Evolutionary conservation across 2,888 invertebrate genomes (phyloP).

Genomic region (Microplitis manilae): DNA sequence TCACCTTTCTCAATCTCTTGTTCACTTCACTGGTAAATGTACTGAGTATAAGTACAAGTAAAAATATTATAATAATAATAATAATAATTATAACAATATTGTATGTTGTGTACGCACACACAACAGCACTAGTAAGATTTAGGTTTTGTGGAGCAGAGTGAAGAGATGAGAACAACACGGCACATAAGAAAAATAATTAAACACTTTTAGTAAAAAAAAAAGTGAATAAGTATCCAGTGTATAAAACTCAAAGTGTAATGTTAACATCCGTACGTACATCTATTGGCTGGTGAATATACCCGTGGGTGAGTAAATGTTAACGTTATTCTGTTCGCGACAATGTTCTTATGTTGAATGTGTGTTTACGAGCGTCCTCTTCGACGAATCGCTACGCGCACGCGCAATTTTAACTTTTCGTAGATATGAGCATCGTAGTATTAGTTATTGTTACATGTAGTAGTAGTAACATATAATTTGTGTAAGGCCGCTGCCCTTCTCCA

Average conservation of each 20-base stretch:
- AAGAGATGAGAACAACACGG: background rate
- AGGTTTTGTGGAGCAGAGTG: background rate
- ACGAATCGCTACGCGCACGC: slow-evolving; percentile 44
- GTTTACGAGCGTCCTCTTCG: slow-evolving; percentile 49
- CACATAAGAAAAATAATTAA: background rate
- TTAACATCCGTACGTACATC: background rate
- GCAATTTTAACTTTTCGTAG: slow-evolving; percentile 22
- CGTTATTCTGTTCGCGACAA: slow-evolving; percentile 36
- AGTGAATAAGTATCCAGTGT: background rate
- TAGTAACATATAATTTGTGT: slow-evolving; percentile 10
- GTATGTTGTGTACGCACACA: background rate
- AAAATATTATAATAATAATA: background rate
- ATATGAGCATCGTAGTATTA: slow-evolving; percentile 3
- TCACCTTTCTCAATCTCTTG: background rate
- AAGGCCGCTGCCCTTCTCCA: slow-evolving; percentile 8
- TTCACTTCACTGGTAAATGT: background rate
- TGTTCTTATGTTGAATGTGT: slow-evolving; percentile 25
- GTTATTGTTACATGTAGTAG: background rate
- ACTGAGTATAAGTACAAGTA: background rate
- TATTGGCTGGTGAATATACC: slow-evolving; percentile 6
- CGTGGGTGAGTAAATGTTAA: slow-evolving; percentile 21
- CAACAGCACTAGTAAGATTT: background rate
- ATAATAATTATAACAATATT: background rate
- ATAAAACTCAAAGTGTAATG: background rate
- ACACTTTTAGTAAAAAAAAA: background rate